Conservation (phyloP, 2,113 vertebrate species). For the Thryonomys swinderianus region DNA sequence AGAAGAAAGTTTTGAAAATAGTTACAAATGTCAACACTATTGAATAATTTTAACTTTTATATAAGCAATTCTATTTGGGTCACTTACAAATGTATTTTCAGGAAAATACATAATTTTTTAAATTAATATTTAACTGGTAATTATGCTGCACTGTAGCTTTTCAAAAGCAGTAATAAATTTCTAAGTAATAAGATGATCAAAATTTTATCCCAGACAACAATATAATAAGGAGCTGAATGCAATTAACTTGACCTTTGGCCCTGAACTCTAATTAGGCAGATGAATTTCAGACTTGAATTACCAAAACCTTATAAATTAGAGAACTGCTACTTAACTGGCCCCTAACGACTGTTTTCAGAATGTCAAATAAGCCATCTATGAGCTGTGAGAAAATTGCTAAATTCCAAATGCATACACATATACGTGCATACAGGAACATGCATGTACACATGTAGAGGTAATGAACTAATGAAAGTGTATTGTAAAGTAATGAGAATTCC, state of each 20-base stretch:
- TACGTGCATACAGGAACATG: not conserved
- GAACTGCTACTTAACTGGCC: not conserved
- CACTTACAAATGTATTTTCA: not conserved
- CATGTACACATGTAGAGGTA: not conserved
- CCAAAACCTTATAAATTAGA: not conserved
- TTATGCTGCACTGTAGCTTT: not conserved
- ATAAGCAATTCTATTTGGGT: not conserved
- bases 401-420: not conserved
- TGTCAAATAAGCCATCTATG: not conserved
- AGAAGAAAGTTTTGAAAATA: not conserved
- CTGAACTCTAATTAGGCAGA: not conserved
- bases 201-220: not conserved
- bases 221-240: not conserved
- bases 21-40: not conserved
- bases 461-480: not conserved
- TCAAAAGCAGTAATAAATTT: not conserved
- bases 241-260: not conserved
- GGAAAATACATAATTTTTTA: not conserved
- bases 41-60: not conserved
- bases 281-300: not conserved
- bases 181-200: not conserved
- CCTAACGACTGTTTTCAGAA: not conserved
- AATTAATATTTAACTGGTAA: not conserved
- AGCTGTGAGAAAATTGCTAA: not conserved
- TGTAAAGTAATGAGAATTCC: not conserved